Conservation (phyloP, 2,797 vertebrate genomes). For the Diplodus puntazzo region DNA sequence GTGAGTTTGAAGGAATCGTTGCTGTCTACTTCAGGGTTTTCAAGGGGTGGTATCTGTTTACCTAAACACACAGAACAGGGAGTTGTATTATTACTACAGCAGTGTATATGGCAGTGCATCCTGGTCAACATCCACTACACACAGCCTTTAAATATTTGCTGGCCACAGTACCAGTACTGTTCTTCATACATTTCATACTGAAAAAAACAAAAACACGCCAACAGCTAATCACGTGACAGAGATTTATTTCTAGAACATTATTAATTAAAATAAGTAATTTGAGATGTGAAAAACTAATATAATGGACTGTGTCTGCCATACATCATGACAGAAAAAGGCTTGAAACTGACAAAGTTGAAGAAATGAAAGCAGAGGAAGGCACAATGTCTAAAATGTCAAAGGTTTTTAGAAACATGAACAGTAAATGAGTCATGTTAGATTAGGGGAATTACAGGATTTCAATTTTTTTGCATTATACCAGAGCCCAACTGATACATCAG, state of each 20-base stretch:
- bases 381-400: not conserved
- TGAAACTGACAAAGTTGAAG: not conserved
- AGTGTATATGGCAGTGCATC: not conserved
- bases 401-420: not conserved
- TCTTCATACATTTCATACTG: not conserved
- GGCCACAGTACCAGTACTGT: not conserved
- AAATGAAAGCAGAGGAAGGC: not conserved
- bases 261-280: not conserved
- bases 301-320: not conserved
- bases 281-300: not conserved
- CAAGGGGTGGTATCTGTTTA: slow-evolving; percentile 94
- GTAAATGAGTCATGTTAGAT: not conserved
- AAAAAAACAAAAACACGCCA: not conserved
- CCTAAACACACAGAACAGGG: slow-evolving; percentile 85
- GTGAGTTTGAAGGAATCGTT: slow-evolving; percentile 92
- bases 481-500: no score
- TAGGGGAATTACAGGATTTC: not conserved
- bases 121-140: not conserved
- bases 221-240: not conserved
- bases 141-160: not conserved
- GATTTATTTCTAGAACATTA: not conserved
- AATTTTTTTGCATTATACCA: not conserved
- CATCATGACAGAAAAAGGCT: not conserved
- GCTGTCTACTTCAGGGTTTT: slow-evolving; percentile 91
- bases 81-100: not conserved